Evolutionary conservation across 2,888 invertebrate species (phyloP).

Genomic region (Epinotia bilunana): DNA sequence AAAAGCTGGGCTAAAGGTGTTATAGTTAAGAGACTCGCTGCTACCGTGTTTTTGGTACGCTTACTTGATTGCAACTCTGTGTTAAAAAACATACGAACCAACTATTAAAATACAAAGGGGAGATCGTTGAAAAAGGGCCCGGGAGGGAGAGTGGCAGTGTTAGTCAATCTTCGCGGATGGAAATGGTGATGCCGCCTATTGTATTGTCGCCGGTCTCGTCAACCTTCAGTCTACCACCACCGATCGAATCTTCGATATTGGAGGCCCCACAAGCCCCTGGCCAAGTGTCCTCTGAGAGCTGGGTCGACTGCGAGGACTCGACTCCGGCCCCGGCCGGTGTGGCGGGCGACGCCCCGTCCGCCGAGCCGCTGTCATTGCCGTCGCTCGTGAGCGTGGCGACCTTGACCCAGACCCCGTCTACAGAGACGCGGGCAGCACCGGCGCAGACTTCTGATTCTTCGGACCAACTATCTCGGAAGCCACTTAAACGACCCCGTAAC

Average conservation of each 20-base stretch:
- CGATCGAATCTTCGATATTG: background rate
- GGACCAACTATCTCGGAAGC: too few relatives aligned
- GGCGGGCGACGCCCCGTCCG: too few relatives aligned
- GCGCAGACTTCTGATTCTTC: too few relatives aligned
- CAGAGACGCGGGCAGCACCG: too few relatives aligned
- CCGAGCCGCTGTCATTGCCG: too few relatives aligned
- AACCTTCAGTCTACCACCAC: background rate
- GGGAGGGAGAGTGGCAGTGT: background rate
- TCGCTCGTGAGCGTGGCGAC: too few relatives aligned
- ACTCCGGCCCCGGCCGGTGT: too few relatives aligned
- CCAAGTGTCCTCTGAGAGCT: background rate
- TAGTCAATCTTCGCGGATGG: background rate
- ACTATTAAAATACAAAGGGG: conserved; percentile 9
- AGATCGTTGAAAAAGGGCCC: background rate
- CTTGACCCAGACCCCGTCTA: too few relatives aligned
- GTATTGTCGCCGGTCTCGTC: background rate
- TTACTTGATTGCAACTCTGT: background rate
- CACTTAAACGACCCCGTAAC: too few relatives aligned
- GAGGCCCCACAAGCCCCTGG: background rate
- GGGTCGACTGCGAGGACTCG: background rate
- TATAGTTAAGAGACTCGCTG: background rate
- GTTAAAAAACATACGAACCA: conserved; percentile 9
- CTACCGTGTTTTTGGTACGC: background rate
- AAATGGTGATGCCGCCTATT: background rate
- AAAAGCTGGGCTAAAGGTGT: background rate